These are phyloP conservation scores for Takifugu rubripes DNA, from an alignment of 2,797 vertebrate genomes.

Conservation along the genomic window DNA sequence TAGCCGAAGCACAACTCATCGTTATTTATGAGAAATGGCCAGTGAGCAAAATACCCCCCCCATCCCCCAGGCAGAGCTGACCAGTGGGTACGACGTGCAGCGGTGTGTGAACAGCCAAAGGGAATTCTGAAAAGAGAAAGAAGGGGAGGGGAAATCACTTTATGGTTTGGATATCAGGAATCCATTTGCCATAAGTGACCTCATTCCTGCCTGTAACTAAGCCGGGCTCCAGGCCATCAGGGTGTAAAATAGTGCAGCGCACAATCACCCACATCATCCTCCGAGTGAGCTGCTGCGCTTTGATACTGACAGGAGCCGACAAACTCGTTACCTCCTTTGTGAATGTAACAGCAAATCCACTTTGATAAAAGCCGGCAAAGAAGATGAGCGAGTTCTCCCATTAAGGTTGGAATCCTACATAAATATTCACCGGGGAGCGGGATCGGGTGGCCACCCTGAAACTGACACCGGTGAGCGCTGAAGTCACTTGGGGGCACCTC, in stretches of 20 bases:
- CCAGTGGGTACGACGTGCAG: conserved; percentile 26
- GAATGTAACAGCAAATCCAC: too few relatives aligned
- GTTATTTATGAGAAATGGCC: conserved; percentile 3
- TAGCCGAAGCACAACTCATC: conserved; percentile 7
- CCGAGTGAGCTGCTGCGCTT: neutral
- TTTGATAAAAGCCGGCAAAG: too few relatives aligned
- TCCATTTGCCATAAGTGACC: conserved; percentile 65
- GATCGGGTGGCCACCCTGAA: too few relatives aligned
- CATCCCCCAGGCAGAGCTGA: neutral
- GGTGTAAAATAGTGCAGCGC: conserved; percentile 37
- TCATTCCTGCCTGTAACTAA: conserved; percentile 58
- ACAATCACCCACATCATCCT: conserved; percentile 21
- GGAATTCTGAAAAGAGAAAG: conserved; percentile 7
- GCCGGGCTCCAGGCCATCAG: conserved; percentile 30
- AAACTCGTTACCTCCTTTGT: neutral
- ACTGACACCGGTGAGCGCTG: too few relatives aligned
- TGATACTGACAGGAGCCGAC: neutral
- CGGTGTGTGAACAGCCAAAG: conserved; percentile 36
- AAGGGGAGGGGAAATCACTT: conserved; percentile 32
- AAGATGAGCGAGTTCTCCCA: too few relatives aligned
- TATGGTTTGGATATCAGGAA: conserved; percentile 58
- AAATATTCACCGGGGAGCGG: too few relatives aligned
- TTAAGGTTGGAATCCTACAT: too few relatives aligned
- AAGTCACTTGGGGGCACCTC: too few relatives aligned
- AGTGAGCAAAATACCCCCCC: conserved; percentile 9